These are phyloP conservation scores for Rhea americana DNA, from an alignment of 2,113 vertebrate genomes.

Conservation along the genomic window DNA sequence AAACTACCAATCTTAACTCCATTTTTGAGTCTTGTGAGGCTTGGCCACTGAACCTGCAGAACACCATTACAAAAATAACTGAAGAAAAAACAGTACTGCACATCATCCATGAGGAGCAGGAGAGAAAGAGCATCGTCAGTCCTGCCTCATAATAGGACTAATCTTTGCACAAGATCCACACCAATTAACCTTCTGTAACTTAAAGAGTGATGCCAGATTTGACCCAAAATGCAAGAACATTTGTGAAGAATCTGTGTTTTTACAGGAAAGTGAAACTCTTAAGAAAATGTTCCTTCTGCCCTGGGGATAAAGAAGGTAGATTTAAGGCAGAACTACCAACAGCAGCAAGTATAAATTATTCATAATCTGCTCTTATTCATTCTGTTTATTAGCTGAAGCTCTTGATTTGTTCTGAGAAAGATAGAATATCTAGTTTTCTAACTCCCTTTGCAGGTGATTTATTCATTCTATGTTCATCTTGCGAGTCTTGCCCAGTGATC, in stretches of 20 bases:
- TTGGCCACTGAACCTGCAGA: not conserved
- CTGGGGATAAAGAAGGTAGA: not conserved
- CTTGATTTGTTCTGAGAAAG: not conserved
- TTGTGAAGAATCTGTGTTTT: not conserved
- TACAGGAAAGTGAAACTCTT: not conserved
- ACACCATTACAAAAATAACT: not conserved
- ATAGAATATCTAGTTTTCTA: not conserved
- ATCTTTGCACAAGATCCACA: not conserved
- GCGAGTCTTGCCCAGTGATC: not conserved
- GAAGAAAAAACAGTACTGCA: not conserved
- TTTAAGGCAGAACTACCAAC: not conserved
- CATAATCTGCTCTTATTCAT: not conserved
- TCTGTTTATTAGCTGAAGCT: not conserved
- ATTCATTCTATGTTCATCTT: not conserved
- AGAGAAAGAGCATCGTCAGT: not conserved
- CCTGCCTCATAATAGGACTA: not conserved
- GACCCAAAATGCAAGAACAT: not conserved
- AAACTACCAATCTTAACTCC: not conserved
- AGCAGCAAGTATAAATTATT: not conserved
- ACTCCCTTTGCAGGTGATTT: not conserved
- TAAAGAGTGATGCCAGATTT: not conserved
- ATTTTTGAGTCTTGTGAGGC: not conserved
- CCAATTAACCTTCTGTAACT: not conserved
- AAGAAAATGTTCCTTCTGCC: not conserved
- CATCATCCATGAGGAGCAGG: not conserved